Evolutionary conservation across 2,888 invertebrate species (phyloP).

Genomic region (Harpalus rufipes): DNA sequence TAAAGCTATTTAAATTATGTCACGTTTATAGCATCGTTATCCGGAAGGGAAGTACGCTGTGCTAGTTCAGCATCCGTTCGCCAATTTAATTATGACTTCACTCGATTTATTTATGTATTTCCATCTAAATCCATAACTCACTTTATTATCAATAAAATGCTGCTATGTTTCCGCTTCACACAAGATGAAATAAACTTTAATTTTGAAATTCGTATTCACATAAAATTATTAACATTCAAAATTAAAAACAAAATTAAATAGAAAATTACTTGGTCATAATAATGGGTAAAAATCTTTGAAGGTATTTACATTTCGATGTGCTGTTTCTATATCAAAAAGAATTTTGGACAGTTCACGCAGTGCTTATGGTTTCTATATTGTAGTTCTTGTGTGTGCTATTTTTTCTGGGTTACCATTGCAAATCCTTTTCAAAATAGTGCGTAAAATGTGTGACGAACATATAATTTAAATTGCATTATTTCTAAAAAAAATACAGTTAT

Average conservation of each 20-base stretch:
- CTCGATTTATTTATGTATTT: conserved; percentile 38
- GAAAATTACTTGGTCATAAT: no score
- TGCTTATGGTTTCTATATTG: no score
- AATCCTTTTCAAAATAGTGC: no score
- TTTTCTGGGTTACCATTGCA: no score
- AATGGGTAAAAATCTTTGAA: no score
- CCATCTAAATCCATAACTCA: conserved; percentile 22
- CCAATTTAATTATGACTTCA: conserved; percentile 18
- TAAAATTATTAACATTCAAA: background rate
- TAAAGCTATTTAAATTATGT: conserved; percentile 50
- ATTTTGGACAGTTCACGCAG: no score
- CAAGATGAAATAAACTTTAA: background rate
- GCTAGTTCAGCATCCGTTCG: conserved; percentile 12
- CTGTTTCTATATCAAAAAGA: no score
- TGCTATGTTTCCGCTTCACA: conserved; percentile 2
- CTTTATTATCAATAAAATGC: conserved; percentile 47
- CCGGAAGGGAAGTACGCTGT: conserved; percentile 36
- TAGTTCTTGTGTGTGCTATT: no score
- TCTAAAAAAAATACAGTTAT: no score
- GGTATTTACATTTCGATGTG: no score
- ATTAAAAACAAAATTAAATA: background rate
- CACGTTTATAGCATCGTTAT: conserved; percentile 51
- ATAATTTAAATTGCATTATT: no score
- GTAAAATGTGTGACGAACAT: no score
- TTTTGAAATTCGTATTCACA: background rate